Percentiles rank a stretch among this genome's conserved stretches.
Conservation (phyloP, 2,888 invertebrate species). For the Tachina fera region DNA sequence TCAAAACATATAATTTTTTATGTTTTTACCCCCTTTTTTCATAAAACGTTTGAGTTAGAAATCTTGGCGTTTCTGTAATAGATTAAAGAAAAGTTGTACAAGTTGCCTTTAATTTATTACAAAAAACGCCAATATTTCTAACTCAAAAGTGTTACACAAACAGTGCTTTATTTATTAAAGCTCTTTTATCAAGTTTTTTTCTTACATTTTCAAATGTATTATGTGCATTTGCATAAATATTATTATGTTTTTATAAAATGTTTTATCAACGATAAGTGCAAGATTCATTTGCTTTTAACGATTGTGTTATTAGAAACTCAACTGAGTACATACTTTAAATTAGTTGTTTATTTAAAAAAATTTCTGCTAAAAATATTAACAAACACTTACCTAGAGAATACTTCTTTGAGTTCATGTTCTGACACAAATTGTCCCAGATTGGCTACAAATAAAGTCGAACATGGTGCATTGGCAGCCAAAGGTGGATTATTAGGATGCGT, state of each 20-base stretch:
- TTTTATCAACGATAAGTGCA: slow-evolving; percentile 63
- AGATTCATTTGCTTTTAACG: slow-evolving; percentile 40
- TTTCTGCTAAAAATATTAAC: background rate
- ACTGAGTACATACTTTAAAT: slow-evolving; percentile 1
- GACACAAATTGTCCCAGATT: slow-evolving; percentile 98
- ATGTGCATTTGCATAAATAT: background rate
- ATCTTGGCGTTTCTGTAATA: too few species aligned
- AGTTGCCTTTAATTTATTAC: too few species aligned
- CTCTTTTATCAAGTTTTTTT: slow-evolving; percentile 35
- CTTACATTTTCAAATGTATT: background rate
- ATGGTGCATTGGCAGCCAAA: slow-evolving; percentile 90
- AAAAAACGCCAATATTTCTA: too few species aligned
- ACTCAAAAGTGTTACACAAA: too few species aligned
- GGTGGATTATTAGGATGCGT: slow-evolving; percentile 82
- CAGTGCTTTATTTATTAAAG: too few species aligned
- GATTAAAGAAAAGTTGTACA: too few species aligned
- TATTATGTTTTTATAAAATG: slow-evolving; percentile 14
- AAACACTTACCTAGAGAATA: slow-evolving; percentile 95
- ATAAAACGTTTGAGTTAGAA: too few species aligned
- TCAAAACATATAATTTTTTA: too few species aligned
- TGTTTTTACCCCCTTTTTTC: too few species aligned
- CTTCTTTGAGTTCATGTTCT: slow-evolving; percentile 99
- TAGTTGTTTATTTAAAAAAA: background rate
- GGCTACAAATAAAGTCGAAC: slow-evolving; percentile 99
- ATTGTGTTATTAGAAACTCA: slow-evolving; percentile 20